A percentile compares a stretch with the other conserved stretches of the same genome.
Evolutionary conservation across 2,888 invertebrate genomes (phyloP).

Genomic region (Caenorhabditis sp.): DNA sequence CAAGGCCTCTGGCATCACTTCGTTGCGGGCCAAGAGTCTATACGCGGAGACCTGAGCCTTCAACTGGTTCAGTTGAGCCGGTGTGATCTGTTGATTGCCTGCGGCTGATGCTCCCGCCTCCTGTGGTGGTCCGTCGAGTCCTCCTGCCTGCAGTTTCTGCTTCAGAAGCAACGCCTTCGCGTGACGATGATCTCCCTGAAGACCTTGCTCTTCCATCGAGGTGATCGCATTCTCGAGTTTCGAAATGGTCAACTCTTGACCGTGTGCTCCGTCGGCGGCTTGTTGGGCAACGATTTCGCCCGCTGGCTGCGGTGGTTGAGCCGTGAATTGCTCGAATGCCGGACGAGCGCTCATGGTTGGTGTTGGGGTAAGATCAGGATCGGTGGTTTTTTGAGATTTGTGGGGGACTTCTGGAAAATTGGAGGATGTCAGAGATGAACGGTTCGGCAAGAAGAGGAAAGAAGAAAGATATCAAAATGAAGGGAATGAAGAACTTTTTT

Average conservation of each 20-base stretch:
- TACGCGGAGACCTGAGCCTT: slow-evolving; percentile 84
- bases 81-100: slow-evolving; percentile 51
- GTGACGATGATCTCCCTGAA: slow-evolving; percentile 77
- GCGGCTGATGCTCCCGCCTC: neutral
- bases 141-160: slow-evolving; percentile 48
- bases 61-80: slow-evolving; percentile 73
- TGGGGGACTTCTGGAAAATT: too few species aligned
- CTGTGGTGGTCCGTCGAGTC: neutral
- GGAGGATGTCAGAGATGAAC: too few species aligned
- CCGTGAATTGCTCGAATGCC: slow-evolving; percentile 73
- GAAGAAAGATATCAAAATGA: too few species aligned
- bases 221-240: slow-evolving; percentile 79
- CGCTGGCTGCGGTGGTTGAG: slow-evolving; percentile 73
- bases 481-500: too few species aligned
- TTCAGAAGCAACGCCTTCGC: slow-evolving; percentile 64
- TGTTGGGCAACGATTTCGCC: slow-evolving; percentile 66
- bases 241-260: slow-evolving; percentile 75
- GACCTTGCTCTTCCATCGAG: slow-evolving; percentile 77
- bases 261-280: slow-evolving; percentile 49
- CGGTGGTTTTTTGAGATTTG: too few species aligned
- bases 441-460: too few species aligned
- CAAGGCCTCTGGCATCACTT: slow-evolving; percentile 84
- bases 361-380: too few species aligned
- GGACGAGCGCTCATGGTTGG: slow-evolving; percentile 31
- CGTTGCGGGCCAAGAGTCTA: slow-evolving; percentile 84